Percentiles rank a stretch among this genome's conserved stretches.
phyloP scores from a whole-genome alignment of 1,140 invertebrate species.

The Acromyrmex echinatior region DNA sequence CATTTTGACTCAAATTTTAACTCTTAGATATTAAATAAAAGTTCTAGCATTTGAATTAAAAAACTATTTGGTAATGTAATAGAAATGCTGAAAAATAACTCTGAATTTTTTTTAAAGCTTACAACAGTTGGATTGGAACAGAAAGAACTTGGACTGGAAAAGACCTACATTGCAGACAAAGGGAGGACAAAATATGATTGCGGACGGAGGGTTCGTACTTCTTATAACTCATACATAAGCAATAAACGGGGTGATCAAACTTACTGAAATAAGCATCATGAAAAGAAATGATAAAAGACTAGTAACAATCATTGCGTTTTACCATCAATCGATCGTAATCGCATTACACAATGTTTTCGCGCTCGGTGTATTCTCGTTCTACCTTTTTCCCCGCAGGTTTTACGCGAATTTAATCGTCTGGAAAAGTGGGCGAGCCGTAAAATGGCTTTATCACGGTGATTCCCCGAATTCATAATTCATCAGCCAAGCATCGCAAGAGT shows the following conservation, averaged over 20 bases:
- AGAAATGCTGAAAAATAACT: too few relatives aligned
- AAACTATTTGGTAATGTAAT: too few relatives aligned
- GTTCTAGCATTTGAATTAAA: too few relatives aligned
- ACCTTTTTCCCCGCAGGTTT: not conserved
- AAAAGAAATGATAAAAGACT: not conserved
- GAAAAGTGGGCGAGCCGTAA: conserved; percentile 55
- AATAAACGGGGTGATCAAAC: conserved; percentile 1
- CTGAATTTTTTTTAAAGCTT: too few relatives aligned
- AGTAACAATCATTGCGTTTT: not conserved
- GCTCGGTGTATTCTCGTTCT: conserved; percentile 11
- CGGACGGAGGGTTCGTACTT: too few relatives aligned
- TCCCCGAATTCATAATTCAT: conserved; percentile 71
- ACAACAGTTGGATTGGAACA: too few relatives aligned
- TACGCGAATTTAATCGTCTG: conserved; percentile 54
- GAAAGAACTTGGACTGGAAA: too few relatives aligned
- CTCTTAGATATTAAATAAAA: too few relatives aligned
- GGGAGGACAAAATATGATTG: too few relatives aligned
- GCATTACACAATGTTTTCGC: not conserved
- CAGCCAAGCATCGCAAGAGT: conserved; percentile 43
- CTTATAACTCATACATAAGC: not conserved
- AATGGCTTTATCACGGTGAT: conserved; percentile 40
- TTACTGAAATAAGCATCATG: not conserved
- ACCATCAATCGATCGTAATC: conserved; percentile 6
- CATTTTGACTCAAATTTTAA: too few relatives aligned
- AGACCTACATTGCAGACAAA: too few relatives aligned